phyloP scores from a whole-genome alignment of 2,888 invertebrate genomes.

The Stenurella melanura region DNA sequence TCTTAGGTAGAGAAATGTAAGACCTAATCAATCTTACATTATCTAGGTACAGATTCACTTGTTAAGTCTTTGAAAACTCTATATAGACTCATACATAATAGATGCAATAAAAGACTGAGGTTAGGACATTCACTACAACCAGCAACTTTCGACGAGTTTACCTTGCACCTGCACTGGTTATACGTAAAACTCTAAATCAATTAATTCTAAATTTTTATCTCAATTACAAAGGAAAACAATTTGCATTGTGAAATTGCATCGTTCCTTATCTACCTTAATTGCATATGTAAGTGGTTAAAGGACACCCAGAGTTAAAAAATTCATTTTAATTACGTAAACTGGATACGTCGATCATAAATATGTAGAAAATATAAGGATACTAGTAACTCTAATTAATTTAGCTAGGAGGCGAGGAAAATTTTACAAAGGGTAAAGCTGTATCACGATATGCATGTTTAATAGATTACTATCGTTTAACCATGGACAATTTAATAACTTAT shows the following conservation, averaged over 20 bases:
- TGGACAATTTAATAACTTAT: conserved; percentile 1
- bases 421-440: background rate
- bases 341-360: background rate
- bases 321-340: background rate
- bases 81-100: too few species aligned
- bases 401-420: background rate
- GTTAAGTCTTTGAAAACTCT: too few species aligned
- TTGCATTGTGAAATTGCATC: background rate
- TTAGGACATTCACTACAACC: too few species aligned
- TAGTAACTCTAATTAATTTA: background rate
- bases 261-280: conserved; percentile 3
- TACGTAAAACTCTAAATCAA: background rate
- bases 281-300: background rate
- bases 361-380: background rate
- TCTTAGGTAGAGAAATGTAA: too few species aligned
- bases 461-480: conserved; percentile 4
- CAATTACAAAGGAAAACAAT: background rate
- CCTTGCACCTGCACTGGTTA: background rate
- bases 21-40: too few species aligned
- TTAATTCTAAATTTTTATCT: background rate
- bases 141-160: background rate
- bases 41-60: too few species aligned
- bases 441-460: background rate
- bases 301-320: background rate
- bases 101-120: too few species aligned